These are phyloP conservation scores for Phylloscopus trochilus DNA, from an alignment of 2,113 vertebrate species.

Conservation along the genomic window DNA sequence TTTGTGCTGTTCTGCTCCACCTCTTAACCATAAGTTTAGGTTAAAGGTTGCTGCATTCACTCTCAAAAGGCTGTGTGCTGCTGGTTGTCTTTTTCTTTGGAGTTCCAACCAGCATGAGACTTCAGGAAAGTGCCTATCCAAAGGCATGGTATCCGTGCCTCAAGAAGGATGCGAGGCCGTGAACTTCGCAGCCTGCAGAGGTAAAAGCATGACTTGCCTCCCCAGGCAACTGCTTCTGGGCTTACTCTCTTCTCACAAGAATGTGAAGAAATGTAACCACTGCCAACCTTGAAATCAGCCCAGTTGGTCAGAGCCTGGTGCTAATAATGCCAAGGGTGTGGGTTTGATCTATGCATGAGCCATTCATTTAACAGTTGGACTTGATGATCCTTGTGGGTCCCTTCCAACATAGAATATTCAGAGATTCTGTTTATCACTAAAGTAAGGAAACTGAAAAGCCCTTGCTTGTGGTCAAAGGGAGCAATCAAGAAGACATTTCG, in stretches of 20 bases:
- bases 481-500: not conserved
- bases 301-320: not conserved
- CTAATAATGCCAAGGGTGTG: not conserved
- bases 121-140: not conserved
- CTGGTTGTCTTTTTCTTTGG: not conserved
- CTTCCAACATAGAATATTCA: accelerated
- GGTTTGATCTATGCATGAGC: not conserved
- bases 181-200: accelerated
- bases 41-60: not conserved
- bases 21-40: not conserved
- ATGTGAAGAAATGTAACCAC: not conserved
- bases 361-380: not conserved
- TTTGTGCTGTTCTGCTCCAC: not conserved
- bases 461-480: not conserved
- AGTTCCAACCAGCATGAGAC: not conserved
- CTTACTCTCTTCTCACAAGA: not conserved
- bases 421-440: not conserved
- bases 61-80: not conserved
- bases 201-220: not conserved
- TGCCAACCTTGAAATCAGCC: not conserved
- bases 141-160: not conserved
- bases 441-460: not conserved
- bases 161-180: accelerated
- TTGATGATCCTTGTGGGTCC: not conserved
- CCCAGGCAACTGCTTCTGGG: not conserved